Evolutionary conservation across 2,113 vertebrate genomes (phyloP).

Genomic region (Paradoxurus hermaphroditus): DNA sequence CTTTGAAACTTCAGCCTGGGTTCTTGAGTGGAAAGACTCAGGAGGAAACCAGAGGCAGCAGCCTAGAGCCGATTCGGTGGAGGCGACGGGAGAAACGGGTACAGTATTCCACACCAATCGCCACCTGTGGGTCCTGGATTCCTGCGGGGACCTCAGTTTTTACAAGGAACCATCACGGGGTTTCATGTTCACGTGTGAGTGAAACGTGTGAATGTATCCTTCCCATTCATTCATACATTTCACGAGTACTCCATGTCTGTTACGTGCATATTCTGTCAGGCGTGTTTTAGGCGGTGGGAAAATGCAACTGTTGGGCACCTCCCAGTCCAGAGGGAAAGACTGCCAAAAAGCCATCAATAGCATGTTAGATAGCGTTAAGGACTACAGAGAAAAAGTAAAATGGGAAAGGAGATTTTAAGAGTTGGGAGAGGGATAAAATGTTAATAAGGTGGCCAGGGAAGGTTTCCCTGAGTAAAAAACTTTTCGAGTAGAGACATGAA

Average conservation of each 20-base stretch:
- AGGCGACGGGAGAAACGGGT: not conserved
- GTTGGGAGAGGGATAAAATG: not conserved
- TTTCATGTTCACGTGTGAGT: not conserved
- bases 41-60: not conserved
- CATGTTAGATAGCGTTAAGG: not conserved
- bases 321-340: not conserved
- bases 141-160: not conserved
- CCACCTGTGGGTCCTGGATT: not conserved
- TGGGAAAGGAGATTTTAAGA: not conserved
- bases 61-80: not conserved
- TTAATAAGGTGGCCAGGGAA: not conserved
- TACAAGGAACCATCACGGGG: not conserved
- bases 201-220: not conserved
- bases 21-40: not conserved
- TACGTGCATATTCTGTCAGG: not conserved
- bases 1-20: not conserved
- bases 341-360: not conserved
- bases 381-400: not conserved
- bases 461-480: not conserved
- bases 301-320: not conserved
- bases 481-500: not conserved
- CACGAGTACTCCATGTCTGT: not conserved
- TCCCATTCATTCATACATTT: not conserved
- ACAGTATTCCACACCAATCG: not conserved
- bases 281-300: not conserved